Evolutionary conservation across 2,888 invertebrate genomes (phyloP), one percentile per base, ranked within the genome.

Genomic region (Cheilosia urbana): DNA sequence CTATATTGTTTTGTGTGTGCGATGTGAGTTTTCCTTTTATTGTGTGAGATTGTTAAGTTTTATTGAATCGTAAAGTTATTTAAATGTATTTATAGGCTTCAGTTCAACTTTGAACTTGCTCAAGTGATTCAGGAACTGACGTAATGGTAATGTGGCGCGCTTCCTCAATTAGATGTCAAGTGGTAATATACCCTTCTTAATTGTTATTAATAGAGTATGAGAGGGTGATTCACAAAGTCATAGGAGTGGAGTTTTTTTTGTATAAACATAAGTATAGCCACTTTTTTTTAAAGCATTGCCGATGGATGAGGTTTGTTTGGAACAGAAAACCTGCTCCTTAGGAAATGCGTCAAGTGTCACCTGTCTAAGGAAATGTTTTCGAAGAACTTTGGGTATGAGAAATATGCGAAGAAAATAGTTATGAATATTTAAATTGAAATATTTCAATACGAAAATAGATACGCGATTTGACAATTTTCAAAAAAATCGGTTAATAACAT

Each of bases 81-180:
- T 37, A 55, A 78, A 55, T 65, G 45, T 65, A 51, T 76, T 19
- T 13, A 13, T 51, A 4, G 3, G 13, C 24, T 62, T 15, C 7
- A 11, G 42, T 21, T 53, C 55, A 63, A 55, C 63, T 63, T 58
- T 30, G 62, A 63, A 63, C 63, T 45, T 45, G 51, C 45, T 68
- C 58, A 78, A 78, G 45, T 78, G 78, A 62, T 19, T 78, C 49
- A 57, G 53, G 69, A 62, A 57, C 55, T 71, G 78, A 69, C 69
- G 69, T 9, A 55, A 68, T 42, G 24, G 69, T 9, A 55, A 68
- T 42, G 24, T 34, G 34, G 24, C 58, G 34, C 49, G 68, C 51
- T 68, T 76, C 76, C 76, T 66, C 66, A 68, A 60, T 60, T 62
- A 62, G 24, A 51, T 51, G 15, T 51, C 51, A 51, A 51, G 51